These are phyloP conservation scores for Psettodes erumei DNA, from an alignment of 2,113 vertebrate species.

Conservation along the genomic window DNA sequence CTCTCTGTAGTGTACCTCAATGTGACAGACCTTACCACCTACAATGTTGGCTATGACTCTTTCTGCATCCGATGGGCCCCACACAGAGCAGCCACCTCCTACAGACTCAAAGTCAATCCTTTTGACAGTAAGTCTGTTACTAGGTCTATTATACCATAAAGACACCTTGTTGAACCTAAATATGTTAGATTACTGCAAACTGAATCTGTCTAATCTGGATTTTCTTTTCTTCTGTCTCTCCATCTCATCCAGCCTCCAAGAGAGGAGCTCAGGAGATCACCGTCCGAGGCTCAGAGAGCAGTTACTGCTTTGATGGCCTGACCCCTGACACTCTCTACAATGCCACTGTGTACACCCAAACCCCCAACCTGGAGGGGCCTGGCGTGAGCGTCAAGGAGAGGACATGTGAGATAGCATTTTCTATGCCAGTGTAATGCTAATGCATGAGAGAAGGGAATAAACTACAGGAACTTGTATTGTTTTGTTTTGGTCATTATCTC, in stretches of 20 bases:
- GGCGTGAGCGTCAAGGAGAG: conserved; percentile 89
- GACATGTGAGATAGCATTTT: conserved; percentile 84
- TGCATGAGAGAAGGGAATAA: neutral
- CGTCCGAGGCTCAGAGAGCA: conserved; percentile 89
- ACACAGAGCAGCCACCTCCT: conserved; percentile 94
- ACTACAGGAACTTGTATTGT: neutral
- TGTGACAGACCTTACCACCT: conserved; percentile 90
- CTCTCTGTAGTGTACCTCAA: conserved; percentile 91
- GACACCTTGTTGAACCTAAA: neutral
- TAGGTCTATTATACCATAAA: neutral
- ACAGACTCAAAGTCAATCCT: conserved; percentile 93
- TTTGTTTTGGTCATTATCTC: neutral
- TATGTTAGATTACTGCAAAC: neutral
- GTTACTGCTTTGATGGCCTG: conserved; percentile 91
- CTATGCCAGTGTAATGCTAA: neutral
- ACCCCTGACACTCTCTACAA: conserved; percentile 91
- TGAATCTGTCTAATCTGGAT: neutral
- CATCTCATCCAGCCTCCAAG: conserved; percentile 69
- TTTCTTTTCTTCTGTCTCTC: neutral
- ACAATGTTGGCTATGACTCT: conserved; percentile 90
- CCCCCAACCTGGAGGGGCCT: conserved; percentile 94
- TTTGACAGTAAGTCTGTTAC: conserved; percentile 83
- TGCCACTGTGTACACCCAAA: conserved; percentile 92
- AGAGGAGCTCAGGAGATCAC: conserved; percentile 93
- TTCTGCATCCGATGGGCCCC: conserved; percentile 93